Evolutionary conservation across 2,888 invertebrate species (phyloP).

Genomic region (Salpingus planirostris): DNA sequence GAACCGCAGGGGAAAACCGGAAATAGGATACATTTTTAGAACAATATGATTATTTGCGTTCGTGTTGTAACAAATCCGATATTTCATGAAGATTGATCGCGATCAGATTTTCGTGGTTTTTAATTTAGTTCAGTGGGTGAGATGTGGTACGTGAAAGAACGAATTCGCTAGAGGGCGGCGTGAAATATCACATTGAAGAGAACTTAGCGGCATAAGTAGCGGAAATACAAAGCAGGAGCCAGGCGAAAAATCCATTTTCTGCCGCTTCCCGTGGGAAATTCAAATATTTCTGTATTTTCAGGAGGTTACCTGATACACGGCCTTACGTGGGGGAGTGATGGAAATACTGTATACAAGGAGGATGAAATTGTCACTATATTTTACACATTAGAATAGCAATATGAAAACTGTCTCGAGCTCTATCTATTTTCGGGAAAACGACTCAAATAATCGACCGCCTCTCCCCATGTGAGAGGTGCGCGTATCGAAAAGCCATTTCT

Average conservation of each 20-base stretch:
- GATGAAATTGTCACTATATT: slow-evolving; percentile 37
- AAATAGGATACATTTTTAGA: too few relatives aligned
- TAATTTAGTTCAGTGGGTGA: too few relatives aligned
- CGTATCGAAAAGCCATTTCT: slow-evolving; percentile 24
- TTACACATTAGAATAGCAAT: slow-evolving; percentile 37
- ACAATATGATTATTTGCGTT: too few relatives aligned
- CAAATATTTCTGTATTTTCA: slow-evolving; percentile 36
- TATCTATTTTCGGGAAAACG: slow-evolving; percentile 25
- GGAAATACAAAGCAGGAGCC: slow-evolving; percentile 26
- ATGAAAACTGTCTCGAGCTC: slow-evolving; percentile 30
- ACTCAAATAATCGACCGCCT: slow-evolving; percentile 29
- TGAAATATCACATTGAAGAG: slow-evolving; percentile 8
- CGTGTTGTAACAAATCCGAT: not conserved
- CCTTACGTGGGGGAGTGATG: slow-evolving; percentile 30
- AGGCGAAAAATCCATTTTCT: slow-evolving; percentile 34
- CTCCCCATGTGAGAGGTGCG: slow-evolving; percentile 20
- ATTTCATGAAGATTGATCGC: too few relatives aligned
- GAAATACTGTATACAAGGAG: slow-evolving; percentile 31
- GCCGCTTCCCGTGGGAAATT: slow-evolving; percentile 36
- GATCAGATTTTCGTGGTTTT: too few relatives aligned
- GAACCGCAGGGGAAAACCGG: too few relatives aligned
- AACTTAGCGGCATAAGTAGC: slow-evolving; percentile 14
- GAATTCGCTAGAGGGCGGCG: not conserved
- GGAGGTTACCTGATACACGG: slow-evolving; percentile 34
- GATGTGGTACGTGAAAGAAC: too few relatives aligned